Evolutionary conservation across 2,113 vertebrate genomes (phyloP).

Genomic region (Mastomys natalensis): DNA sequence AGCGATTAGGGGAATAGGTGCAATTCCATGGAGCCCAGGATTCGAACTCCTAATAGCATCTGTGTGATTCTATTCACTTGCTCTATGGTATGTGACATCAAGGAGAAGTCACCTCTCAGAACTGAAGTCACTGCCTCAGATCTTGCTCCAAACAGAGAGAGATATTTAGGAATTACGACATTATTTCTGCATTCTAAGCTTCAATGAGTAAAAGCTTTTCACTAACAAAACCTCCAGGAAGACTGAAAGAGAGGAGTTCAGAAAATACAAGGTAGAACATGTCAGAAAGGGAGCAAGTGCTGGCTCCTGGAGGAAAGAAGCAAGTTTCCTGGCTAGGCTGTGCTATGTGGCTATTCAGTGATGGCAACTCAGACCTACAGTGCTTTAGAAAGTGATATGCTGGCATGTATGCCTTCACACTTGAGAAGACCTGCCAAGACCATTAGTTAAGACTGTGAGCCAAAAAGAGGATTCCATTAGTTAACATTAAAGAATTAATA

Average conservation of each 20-base stretch:
- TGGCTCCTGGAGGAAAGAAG: not conserved
- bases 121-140: not conserved
- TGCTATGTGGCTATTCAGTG: not conserved
- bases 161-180: not conserved
- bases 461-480: not conserved
- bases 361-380: not conserved
- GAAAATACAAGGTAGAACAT: not conserved
- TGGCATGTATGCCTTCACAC: not conserved
- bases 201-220: not conserved
- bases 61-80: not conserved
- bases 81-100: not conserved
- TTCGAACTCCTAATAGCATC: not conserved
- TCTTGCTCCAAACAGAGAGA: not conserved
- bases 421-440: not conserved
- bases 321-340: not conserved
- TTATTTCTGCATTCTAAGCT: not conserved
- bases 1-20: not conserved
- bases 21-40: no score
- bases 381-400: not conserved
- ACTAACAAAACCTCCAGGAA: not conserved
- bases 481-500: constrained; percentile 14
- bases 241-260: not conserved
- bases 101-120: not conserved
- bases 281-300: not conserved
- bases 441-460: not conserved